Evolutionary conservation across 1,140 invertebrate genomes (phyloP), one percentile per base, ranked within the genome.

Genomic region (Aphelinus certus): DNA sequence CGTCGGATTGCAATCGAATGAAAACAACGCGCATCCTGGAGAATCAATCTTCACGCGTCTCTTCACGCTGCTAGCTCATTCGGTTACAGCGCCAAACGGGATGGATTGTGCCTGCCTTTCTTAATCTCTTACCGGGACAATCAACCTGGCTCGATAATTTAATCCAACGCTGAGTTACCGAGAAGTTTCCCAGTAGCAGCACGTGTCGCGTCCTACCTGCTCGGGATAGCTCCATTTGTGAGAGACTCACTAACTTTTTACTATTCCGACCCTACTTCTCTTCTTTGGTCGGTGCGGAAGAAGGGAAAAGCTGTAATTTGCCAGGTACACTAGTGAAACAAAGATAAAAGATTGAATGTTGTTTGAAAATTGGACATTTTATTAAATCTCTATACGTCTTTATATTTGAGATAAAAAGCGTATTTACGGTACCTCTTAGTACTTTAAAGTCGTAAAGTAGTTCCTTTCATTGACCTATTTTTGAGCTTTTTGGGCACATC

Each of bases 71-170:
- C 7, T 51, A 53, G 7, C 60, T 60, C 56, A 69, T 60, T 60
- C 55, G 10, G 47, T 69, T 69, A 69, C 60, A 10, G 26, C 7
- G 47, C 26, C 6, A 2, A 69, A 42, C 67, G n/a, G 26, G 60
- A 51, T 9, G 51, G 45, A 71, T 46, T 26, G 46, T 7, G n/a
- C 7, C 61, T 56, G 61, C 67, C 58, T 71, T 71, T 71, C 76
- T 66, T 77, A 78, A 80, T 79, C 78, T 72, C 63, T 46, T 63
- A 47, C 46, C 6, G 48, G 71, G 73, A 78, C 76, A 78, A 77
- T 81, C 77, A 64, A 65, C 60, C 53, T 63, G 62, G 67, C 69
- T 67, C 67, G 76, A 78, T 79, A 78, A 78, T 79, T 79, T 77
- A 78, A 81, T 81, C 76, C 68, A 57, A 56, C 1, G 10, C 55